These are phyloP conservation scores for Phengaris arion DNA, from an alignment of 2,888 invertebrate genomes.

Conservation along the genomic window DNA sequence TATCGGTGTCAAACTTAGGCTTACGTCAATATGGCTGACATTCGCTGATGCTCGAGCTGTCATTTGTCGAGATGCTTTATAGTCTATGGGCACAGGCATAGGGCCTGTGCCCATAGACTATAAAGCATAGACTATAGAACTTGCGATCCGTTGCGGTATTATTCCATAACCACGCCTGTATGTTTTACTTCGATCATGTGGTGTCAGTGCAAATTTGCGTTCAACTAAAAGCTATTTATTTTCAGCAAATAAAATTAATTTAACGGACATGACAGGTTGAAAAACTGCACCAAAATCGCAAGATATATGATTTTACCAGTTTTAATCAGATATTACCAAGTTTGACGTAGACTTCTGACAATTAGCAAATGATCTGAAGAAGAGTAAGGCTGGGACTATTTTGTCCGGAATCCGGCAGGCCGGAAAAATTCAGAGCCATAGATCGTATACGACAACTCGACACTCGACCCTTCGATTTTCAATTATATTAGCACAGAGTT, in stretches of 20 bases:
- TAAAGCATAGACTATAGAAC: not conserved
- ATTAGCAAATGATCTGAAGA: not conserved
- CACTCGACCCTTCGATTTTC: too few relatives aligned
- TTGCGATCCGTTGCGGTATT: not conserved
- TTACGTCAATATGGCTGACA: too few relatives aligned
- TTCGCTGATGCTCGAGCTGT: too few relatives aligned
- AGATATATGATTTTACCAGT: not conserved
- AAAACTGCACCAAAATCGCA: conserved; percentile 33
- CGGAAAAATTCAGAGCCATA: too few relatives aligned
- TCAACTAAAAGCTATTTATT: conserved; percentile 54
- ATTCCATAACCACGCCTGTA: conserved; percentile 21
- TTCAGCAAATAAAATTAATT: conserved; percentile 45
- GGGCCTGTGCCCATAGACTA: too few relatives aligned
- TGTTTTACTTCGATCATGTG: conserved; percentile 36
- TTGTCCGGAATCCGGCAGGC: too few relatives aligned
- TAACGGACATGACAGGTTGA: conserved; percentile 37
- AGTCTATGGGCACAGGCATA: too few relatives aligned
- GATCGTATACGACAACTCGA: too few relatives aligned
- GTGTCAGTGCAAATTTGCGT: conserved; percentile 49
- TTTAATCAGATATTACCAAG: not conserved
- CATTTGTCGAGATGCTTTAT: too few relatives aligned
- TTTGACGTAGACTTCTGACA: not conserved
- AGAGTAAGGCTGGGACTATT: too few relatives aligned
- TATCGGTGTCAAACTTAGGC: too few relatives aligned
- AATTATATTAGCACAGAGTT: too few relatives aligned